phyloP scores from a whole-genome alignment of 2,797 vertebrate species.

The Danio jaintianensis region DNA sequence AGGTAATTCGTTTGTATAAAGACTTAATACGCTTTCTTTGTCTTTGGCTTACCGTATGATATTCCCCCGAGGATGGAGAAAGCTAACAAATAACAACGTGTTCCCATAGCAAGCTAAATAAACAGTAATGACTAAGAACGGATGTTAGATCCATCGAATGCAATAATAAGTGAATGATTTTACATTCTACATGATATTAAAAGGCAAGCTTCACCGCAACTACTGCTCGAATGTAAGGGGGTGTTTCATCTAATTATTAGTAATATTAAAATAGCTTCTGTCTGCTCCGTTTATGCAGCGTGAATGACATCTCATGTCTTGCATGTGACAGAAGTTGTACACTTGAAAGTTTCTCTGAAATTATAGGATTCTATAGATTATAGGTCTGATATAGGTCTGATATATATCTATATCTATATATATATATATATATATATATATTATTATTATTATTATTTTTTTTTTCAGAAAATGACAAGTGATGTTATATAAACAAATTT shows the following conservation, averaged over 20 bases:
- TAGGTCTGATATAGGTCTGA: no score
- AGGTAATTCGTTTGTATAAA: conserved; percentile 10
- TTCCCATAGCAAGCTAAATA: conserved; percentile 19
- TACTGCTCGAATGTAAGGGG: background rate
- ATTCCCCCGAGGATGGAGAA: background rate
- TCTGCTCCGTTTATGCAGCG: background rate
- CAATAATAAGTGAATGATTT: conserved; percentile 1
- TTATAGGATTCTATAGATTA: no score
- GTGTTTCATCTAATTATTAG: background rate
- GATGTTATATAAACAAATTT: no score
- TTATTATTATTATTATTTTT: no score
- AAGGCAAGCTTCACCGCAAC: background rate
- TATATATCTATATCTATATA: no score
- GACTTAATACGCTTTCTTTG: conserved; percentile 10
- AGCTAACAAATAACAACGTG: conserved; percentile 24
- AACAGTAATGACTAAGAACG: conserved; percentile 2
- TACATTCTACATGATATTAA: background rate
- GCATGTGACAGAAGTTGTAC: no score
- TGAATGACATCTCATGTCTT: no score
- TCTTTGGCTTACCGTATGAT: background rate
- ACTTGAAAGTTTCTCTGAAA: no score
- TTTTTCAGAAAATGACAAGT: no score
- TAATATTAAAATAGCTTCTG: background rate
- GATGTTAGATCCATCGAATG: conserved; percentile 15
- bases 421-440: no score